Conservation (phyloP, 2,113 vertebrate genomes). For the Tichodroma muraria region DNA sequence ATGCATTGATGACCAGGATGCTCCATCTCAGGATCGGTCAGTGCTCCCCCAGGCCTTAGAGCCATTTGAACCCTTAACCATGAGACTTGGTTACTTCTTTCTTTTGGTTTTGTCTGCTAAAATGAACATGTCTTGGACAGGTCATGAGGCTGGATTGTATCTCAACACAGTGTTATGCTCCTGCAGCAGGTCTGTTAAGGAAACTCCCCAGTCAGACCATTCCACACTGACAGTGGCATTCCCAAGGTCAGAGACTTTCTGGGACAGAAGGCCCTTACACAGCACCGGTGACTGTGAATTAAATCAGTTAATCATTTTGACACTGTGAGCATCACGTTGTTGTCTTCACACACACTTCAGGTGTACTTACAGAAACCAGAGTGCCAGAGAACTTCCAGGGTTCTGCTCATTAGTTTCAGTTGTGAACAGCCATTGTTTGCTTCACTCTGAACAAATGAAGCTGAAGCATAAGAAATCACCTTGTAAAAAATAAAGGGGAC, state of each 20-base stretch:
- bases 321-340: fast-evolving
- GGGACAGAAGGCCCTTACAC: fast-evolving
- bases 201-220: background rate
- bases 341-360: background rate
- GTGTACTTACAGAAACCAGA: background rate
- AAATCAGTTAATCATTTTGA: background rate
- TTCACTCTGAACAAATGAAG: background rate
- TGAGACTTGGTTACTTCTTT: background rate
- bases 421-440: background rate
- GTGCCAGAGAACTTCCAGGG: background rate
- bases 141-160: background rate
- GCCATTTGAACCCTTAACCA: background rate
- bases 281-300: background rate
- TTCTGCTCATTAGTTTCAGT: background rate
- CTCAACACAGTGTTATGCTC: background rate
- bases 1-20: background rate
- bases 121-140: background rate
- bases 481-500: background rate
- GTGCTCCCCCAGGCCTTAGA: background rate
- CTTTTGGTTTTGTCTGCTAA: background rate
- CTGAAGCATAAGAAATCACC: background rate
- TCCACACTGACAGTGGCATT: background rate
- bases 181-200: background rate
- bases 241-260: background rate
- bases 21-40: background rate